A percentile compares a stretch with the other conserved stretches of the same genome.
These are phyloP conservation scores for Centrocercus urophasianus DNA, from an alignment of 2,113 vertebrate species.

Conservation along the genomic window DNA sequence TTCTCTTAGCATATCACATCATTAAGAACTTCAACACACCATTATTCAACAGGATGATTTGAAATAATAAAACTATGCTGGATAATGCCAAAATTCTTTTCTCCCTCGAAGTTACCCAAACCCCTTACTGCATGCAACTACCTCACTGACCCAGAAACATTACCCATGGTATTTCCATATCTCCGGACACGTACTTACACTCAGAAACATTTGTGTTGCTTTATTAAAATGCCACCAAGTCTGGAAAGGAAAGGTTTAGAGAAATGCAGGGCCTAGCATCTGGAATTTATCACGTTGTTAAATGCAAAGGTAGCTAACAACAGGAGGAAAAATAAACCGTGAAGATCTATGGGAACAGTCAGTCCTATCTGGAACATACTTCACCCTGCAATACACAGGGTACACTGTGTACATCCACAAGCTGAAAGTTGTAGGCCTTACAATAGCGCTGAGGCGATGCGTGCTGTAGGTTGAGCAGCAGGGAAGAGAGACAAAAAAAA, in stretches of 20 bases:
- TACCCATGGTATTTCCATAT: not conserved
- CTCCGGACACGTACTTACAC: not conserved
- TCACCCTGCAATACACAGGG: not conserved
- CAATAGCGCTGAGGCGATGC: too few species aligned
- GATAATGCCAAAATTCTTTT: not conserved
- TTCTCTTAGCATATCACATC: not conserved
- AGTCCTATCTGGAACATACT: not conserved
- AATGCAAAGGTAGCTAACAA: conserved; percentile 4
- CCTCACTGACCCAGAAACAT: not conserved
- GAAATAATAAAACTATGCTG: not conserved
- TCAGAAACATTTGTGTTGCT: not conserved
- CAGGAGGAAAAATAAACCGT: not conserved
- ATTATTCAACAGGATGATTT: not conserved
- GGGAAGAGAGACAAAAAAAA: too few species aligned
- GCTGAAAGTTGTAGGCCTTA: too few species aligned
- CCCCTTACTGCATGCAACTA: not conserved
- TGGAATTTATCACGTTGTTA: conserved; percentile 15
- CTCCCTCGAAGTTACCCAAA: not conserved
- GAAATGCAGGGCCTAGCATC: not conserved
- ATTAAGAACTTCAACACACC: not conserved
- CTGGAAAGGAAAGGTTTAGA: conserved; percentile 3
- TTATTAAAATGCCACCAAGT: not conserved
- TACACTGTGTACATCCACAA: not conserved
- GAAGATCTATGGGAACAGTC: not conserved
- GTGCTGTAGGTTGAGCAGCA: too few species aligned